These are phyloP conservation scores for Rissa tridactyla DNA, from an alignment of 2,113 vertebrate species.

Conservation along the genomic window DNA sequence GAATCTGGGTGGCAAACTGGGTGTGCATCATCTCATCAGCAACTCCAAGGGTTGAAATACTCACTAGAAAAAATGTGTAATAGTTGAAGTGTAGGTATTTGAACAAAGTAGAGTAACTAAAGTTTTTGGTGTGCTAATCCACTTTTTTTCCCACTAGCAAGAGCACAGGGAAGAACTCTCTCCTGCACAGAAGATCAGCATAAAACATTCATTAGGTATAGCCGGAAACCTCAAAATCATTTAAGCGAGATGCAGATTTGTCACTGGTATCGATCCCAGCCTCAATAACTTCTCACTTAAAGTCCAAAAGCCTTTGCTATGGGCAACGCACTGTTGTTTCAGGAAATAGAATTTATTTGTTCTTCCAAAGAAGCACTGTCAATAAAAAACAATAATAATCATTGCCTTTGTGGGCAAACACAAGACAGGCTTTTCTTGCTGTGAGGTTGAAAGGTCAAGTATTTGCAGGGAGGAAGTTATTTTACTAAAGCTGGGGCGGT, in stretches of 20 bases:
- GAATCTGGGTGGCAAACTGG: not conserved
- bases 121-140: not conserved
- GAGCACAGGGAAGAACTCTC: not conserved
- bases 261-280: not conserved
- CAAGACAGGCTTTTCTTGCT: not conserved
- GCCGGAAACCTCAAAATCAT: not conserved
- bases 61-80: not conserved
- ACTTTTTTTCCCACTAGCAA: not conserved
- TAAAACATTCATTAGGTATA: not conserved
- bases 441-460: not conserved
- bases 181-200: not conserved
- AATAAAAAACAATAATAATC: not conserved
- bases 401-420: not conserved
- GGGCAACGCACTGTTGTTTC: not conserved
- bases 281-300: not conserved
- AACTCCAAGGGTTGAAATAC: not conserved
- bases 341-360: not conserved
- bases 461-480: not conserved
- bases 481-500: not conserved
- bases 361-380: not conserved
- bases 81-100: not conserved
- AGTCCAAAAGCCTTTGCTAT: not conserved
- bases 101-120: not conserved
- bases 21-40: not conserved
- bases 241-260: not conserved